Evolutionary conservation across 2,888 invertebrate genomes (phyloP), one percentile per base, ranked within the genome.

Genomic region (Acrobasis consociella): DNA sequence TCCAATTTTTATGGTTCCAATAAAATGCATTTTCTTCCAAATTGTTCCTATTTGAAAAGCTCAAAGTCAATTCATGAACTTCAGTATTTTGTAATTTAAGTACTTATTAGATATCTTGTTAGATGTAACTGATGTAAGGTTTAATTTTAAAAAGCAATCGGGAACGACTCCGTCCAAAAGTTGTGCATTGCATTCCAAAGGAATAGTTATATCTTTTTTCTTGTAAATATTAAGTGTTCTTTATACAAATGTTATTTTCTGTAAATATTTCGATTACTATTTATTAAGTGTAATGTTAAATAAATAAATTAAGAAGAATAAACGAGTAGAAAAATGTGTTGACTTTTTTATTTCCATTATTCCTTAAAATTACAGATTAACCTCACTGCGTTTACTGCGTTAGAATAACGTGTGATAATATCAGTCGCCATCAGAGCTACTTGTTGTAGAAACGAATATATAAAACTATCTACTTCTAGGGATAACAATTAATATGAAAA

Each of bases 101-200:
- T 56, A 22, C 22, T 66, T 69, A 22, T 22, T 22, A 22, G 22
- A 22, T 56, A 69, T 52, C 37, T 64, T 49, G 53, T 49, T 60
- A 58, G 10, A 69, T 64, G n/a, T n/a, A n/a, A n/a, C n/a, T n/a
- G n/a, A n/a, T 11, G 62, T 65, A 56, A 68, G 67, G 39, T 63
- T 65, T 61, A 64, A 69, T 67, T 62, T 58, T 72, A 75, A 58
- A 69, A 60, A 73, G 70, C 65, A 72, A 75, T 75, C 75, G 76
- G 72, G 55, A 82, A 81, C 73, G 74, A 75, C 82, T 87, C 89
- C 91, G 89, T 89, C 91, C 91, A 89, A 91, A 80, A 86, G 79
- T 76, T 78, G 76, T 82, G 78, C 77, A 81, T 80, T 85, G 80
- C 83, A 84, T 89, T 91, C 91, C 91, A 91, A 91, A 91, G 91